phyloP scores from a whole-genome alignment of 2,888 invertebrate genomes.

The Furcula furcula region DNA sequence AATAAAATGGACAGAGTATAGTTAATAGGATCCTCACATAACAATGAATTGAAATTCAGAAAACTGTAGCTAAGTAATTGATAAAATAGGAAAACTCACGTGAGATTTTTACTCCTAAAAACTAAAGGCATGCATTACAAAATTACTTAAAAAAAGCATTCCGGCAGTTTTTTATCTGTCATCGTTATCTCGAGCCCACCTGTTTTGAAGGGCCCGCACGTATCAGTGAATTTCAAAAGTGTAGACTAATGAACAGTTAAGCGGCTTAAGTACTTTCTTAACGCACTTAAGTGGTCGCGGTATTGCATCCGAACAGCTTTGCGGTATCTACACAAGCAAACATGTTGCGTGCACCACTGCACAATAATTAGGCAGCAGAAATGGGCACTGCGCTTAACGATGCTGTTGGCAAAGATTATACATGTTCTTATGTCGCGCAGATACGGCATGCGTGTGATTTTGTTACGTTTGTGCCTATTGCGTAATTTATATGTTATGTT shows the following conservation, averaged over 20 bases:
- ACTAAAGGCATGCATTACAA: too few species aligned
- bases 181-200: slow-evolving; percentile 13
- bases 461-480: too few species aligned
- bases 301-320: slow-evolving; percentile 26
- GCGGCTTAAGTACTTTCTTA: slow-evolving; percentile 37
- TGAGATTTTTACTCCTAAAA: too few species aligned
- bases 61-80: too few species aligned
- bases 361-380: slow-evolving; percentile 29
- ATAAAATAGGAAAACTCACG: too few species aligned
- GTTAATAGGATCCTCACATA: too few species aligned
- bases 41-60: too few species aligned
- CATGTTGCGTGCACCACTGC: slow-evolving; percentile 30
- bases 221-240: slow-evolving; percentile 23
- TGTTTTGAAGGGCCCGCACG: slow-evolving; percentile 17
- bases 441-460: not conserved
- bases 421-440: not conserved
- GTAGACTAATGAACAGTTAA: slow-evolving; percentile 26
- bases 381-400: slow-evolving; percentile 11
- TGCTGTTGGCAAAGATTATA: not conserved
- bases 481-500: too few species aligned
- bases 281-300: slow-evolving; percentile 31
- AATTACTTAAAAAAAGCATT: too few species aligned
- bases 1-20: too few species aligned
- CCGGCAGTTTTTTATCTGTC: too few species aligned
- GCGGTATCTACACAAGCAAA: slow-evolving; percentile 35